phyloP scores from a whole-genome alignment of 2,113 vertebrate genomes.

The Vulpes ferrilata region DNA sequence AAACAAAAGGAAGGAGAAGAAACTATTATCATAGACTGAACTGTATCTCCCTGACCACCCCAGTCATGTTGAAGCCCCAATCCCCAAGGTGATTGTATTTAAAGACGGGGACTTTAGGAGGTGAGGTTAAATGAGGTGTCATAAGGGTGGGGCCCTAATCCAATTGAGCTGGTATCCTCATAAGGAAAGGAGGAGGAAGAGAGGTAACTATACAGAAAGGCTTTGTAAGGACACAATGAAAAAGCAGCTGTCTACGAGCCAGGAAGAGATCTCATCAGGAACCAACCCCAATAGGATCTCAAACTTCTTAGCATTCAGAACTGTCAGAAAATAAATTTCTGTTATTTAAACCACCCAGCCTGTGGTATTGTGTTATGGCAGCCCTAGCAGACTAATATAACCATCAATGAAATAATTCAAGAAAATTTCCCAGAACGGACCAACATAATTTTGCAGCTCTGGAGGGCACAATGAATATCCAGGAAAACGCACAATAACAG shows the following conservation, averaged over 20 bases:
- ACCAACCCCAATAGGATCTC: background rate
- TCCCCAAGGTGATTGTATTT: background rate
- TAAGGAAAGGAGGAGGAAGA: background rate
- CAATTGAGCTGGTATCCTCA: background rate
- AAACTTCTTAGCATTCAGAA: background rate
- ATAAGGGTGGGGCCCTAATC: background rate
- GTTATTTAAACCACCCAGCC: background rate
- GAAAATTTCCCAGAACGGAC: conserved; percentile 37
- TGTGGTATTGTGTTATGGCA: conserved; percentile 1
- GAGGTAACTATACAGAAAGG: background rate
- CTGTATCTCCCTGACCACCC: background rate
- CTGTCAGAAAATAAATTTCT: conserved; percentile 16
- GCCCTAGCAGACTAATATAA: conserved; percentile 14
- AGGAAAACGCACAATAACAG: background rate
- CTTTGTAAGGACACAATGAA: background rate
- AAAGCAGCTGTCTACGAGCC: background rate
- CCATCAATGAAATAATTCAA: conserved; percentile 22
- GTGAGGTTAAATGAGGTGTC: background rate
- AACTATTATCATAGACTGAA: background rate
- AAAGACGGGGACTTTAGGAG: background rate
- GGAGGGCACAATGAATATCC: background rate
- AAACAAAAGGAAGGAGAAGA: background rate
- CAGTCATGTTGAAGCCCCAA: conserved; percentile 6
- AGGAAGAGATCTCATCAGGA: background rate
- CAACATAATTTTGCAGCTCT: conserved; percentile 12